Conservation (phyloP, 2,888 invertebrate species). For the Tinea semifulvella region DNA sequence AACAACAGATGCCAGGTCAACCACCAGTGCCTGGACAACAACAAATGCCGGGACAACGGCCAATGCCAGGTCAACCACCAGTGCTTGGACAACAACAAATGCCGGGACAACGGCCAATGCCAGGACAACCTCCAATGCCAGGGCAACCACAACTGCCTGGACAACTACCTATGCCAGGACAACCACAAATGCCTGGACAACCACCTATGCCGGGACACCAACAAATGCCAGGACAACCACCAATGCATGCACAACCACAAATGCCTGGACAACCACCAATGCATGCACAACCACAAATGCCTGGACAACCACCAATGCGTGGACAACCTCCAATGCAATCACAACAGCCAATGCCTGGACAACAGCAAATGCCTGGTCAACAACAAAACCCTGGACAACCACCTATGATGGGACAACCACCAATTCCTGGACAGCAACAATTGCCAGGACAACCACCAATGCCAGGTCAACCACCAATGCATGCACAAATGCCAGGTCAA, state of each 20-base stretch:
- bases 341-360: conserved; percentile 32
- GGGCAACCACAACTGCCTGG: conserved; percentile 39
- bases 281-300: conserved; percentile 21
- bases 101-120: conserved; percentile 27
- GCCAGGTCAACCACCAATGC: conserved; percentile 21
- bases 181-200: conserved; percentile 24
- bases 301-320: conserved; percentile 26
- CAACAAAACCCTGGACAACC: conserved; percentile 29
- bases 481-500: conserved; percentile 23
- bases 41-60: conserved; percentile 24
- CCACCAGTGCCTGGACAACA: conserved; percentile 23
- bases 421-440: conserved; percentile 24
- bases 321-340: conserved; percentile 22
- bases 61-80: conserved; percentile 25
- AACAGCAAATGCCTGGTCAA: conserved; percentile 27
- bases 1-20: conserved; percentile 21
- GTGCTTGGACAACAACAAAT: conserved; percentile 25
- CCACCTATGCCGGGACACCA: conserved; percentile 26
- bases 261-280: conserved; percentile 25
- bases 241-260: conserved; percentile 25
- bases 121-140: conserved; percentile 25
- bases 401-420: conserved; percentile 21
- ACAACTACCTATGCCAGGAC: conserved; percentile 33
- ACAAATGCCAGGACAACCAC: conserved; percentile 20
- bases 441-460: conserved; percentile 29